These are phyloP conservation scores for Chlorodrepanis virens DNA, from an alignment of 2,113 vertebrate species.

Conservation along the genomic window DNA sequence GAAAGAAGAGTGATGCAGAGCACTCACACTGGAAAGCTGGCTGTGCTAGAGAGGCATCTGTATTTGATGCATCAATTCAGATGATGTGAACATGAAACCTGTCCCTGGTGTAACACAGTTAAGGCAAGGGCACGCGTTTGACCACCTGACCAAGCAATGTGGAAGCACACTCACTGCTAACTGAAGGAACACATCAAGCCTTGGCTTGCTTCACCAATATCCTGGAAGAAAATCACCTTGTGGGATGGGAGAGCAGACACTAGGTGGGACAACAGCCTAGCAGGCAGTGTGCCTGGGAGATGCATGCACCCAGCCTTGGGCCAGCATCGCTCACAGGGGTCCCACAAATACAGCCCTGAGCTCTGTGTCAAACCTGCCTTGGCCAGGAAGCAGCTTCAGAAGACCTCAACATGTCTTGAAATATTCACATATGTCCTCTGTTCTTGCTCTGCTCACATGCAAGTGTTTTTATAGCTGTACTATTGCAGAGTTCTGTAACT, in stretches of 20 bases:
- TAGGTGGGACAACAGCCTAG: conserved; percentile 11
- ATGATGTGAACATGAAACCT: background rate
- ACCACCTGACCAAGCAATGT: background rate
- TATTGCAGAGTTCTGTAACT: background rate
- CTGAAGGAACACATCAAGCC: background rate
- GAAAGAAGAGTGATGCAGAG: background rate
- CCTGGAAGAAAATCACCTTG: background rate
- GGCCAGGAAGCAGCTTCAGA: background rate
- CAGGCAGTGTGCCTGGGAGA: background rate
- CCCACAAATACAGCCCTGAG: accelerated
- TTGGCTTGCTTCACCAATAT: background rate
- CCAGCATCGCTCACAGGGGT: accelerated
- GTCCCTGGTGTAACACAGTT: accelerated
- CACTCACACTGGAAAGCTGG: background rate
- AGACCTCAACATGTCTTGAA: background rate
- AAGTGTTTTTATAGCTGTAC: background rate
- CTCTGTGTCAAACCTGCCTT: background rate
- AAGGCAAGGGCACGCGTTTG: accelerated
- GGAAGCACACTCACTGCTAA: background rate
- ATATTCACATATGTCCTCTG: background rate
- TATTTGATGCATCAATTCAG: background rate
- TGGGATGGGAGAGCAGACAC: background rate
- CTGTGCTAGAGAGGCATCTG: background rate
- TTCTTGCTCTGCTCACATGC: background rate
- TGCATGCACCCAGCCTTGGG: background rate